Evolutionary conservation across 2,888 invertebrate species (phyloP), one percentile per base, ranked within the genome.

Genomic region (Tethea ocularis): DNA sequence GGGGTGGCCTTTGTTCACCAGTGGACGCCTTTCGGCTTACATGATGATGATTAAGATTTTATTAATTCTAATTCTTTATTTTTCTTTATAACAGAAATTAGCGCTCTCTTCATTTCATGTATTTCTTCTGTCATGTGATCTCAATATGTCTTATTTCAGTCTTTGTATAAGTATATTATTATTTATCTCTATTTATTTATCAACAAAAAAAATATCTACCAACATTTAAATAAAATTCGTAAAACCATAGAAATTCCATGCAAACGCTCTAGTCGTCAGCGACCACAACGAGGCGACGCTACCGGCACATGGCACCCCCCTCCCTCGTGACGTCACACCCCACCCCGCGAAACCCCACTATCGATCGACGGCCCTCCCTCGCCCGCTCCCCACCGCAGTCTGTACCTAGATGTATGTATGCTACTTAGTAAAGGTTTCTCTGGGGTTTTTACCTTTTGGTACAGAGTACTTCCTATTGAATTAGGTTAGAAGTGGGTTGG

Each of bases 321-420:
- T 71, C 68, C 71, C 73, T 71, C 71, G 88, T 91, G 91, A 91
- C 91, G 90, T 91, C 89, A 89, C 83, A 57, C 67, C 77, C 75
- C 73, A 67, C 71, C 71, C 68, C 71, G 64, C 78, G 62, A 63
- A 73, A 78, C 82, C 74, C 68, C 74, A 65, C 66, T 91, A 90
- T 90, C 91, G 91, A 88, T 88, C 87, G 80, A 69, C 69, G 64
- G 68, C 71, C 66, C 63, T 69, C 71, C 65, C 74, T 38, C 38
- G 6, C 68, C 67, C 69, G 67, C 67, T 63, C 66, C 63, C 7
- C 55, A 74, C 68, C 71, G 67, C 72, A 70, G 68, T 62, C 72
- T 64, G 57, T 65, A 67, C 38, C 68, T 66, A 64, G 66, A 67
- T 82, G 77, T 80, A 77, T 79, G 67, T 80, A 46, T 20, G n/a